Base-by-base conservation (phyloP, 2,797 vertebrate genomes). In the Falco berigora region DNA sequence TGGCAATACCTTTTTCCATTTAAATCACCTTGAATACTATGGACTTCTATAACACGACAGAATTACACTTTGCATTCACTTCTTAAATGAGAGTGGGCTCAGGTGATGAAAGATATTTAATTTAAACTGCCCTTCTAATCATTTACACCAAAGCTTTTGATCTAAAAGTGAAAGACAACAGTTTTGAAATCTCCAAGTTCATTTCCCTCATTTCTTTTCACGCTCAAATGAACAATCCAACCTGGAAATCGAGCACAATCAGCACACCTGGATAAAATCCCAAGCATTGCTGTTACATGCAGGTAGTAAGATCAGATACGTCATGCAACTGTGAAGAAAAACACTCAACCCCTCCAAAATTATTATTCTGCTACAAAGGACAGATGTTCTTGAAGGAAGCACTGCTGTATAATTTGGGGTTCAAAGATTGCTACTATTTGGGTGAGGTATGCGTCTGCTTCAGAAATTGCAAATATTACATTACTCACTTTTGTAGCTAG, bases 91-190 rank as follows among this genome's bases (percentile, higher is more conserved):
- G 32, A 93, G 34, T 4, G 25, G 25, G 68, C 58, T 87, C 63
- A 77, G 64, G 72, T 62, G 42, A 95, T 62, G 66, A 95, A 85
- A 92, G 77, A 55, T 7, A 73, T 34, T 42, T 79, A 61, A 83
- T 82, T 92, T 80, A 71, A 96, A 77, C 50, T 77, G 61, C 75
- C 56, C 44, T 82, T 85, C 61, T 77, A 47, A 91, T 74, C 77
- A 89, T 36, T 64, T 36, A 93, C 77, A 92, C 30, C 38, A 80
- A 79, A 90, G 75, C 86, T 94, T 90, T 85, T 75, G 66, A 92
- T 92, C 90, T 89, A 64, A 36, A 94, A 85, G 50, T 71, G 80
- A 87, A 78, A 91, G 77, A 76, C 76, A 79, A 91, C 62, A 82
- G 72, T 80, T 93, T 21, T 32, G 56, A 87, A 91, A 92, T 32